These are phyloP conservation scores for Manis crassicaudata DNA, from an alignment of 2,797 vertebrate genomes.

Conservation along the genomic window DNA sequence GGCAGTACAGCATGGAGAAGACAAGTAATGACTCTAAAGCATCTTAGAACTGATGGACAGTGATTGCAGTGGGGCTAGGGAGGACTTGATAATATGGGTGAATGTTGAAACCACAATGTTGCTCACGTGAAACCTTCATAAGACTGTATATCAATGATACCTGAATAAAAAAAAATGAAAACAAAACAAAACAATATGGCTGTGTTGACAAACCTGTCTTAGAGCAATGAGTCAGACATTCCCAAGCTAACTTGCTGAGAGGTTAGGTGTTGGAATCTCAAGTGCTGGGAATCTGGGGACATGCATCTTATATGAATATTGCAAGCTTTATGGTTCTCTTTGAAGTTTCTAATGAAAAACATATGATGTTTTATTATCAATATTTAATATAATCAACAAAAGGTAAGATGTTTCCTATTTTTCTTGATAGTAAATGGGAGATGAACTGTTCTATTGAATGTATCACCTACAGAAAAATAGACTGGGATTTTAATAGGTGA, in stretches of 20 bases:
- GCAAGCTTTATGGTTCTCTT: background rate
- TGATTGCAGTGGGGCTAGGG: no score
- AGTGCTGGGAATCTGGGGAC: background rate
- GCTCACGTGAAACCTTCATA: no score
- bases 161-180: no score
- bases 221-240: background rate
- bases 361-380: background rate
- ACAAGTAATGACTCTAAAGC: no score
- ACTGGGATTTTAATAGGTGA: background rate
- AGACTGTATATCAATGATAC: no score
- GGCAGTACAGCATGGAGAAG: no score
- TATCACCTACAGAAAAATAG: background rate
- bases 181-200: background rate
- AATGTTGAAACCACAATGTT: no score
- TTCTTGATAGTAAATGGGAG: background rate
- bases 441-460: background rate
- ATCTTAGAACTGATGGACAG: no score
- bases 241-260: background rate
- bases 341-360: background rate
- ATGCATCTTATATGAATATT: background rate
- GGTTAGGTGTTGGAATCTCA: background rate
- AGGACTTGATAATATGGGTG: no score
- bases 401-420: background rate
- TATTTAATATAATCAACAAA: background rate
- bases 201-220: background rate